Evolutionary conservation across 2,797 vertebrate genomes (phyloP), one percentile per base, ranked within the genome.

Genomic region (Sebastes melanostomus): DNA sequence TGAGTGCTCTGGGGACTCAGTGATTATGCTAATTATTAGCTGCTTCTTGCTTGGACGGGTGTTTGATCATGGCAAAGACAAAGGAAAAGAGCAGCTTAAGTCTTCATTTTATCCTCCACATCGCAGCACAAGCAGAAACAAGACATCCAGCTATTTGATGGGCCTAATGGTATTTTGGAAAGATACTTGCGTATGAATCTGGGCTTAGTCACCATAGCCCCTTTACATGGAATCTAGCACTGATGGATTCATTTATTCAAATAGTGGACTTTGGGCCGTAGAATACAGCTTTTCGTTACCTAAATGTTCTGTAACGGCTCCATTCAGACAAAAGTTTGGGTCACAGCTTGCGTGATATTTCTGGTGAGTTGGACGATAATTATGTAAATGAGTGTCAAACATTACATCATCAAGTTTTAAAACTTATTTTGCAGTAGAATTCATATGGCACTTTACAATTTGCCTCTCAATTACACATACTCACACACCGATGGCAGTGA

Each of bases 21-120:
- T 83, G 83, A 91, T 93, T 92, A 92, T 92, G 88, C 74, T 89
- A 88, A 92, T 91, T 77, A 86, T 93, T 92, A 90, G 86, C 80
- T 68, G 68, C 63, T 78, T 80, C 75, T 69, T 80, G 88, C 87
- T 42, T 74, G 85, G 73, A 80, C 14, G 69, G 60, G 73, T 87
- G 80, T 89, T 86, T 90, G 91, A 92, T 91, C 84, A 67, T 52
- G 55, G 67, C 20, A 77, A 75, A 89, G 83, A 88, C 85, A 88
- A 82, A 83, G 69, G 68, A 52, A 80, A 85, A 81, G 38, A 81
- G 86, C 75, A 54, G 78, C 73, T 75, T 62, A 70, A 82, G 84
- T 70, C 70, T 83, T 27, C 60, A 72, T 86, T 75, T 83, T 72
- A 61, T 8, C 55, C 69, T 70, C 59, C 59, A 50, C 74, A 58